Conservation (phyloP, 2,113 vertebrate genomes). For the Nannobrachium achirus region DNA sequence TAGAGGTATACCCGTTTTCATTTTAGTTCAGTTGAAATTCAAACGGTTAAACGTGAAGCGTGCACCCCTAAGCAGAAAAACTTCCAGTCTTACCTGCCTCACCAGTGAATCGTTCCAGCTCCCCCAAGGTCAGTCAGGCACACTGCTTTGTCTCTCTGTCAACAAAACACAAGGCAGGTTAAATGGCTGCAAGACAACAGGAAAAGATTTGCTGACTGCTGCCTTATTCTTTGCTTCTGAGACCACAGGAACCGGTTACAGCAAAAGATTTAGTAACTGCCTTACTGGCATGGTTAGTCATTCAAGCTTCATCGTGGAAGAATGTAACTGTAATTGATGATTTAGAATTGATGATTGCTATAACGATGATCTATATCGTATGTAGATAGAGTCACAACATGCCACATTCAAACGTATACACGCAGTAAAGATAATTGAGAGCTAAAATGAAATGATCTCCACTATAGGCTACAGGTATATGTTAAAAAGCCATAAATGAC, state of each 20-base stretch:
- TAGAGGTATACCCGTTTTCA: not conserved
- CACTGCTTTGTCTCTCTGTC: conserved; percentile 56
- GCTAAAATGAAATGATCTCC: no score
- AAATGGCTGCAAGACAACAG: conserved; percentile 47
- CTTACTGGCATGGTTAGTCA: conserved; percentile 17
- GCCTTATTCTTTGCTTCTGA: conserved; percentile 37
- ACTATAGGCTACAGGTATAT: no score
- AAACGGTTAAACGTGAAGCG: conserved; percentile 12
- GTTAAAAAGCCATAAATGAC: no score
- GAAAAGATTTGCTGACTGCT: conserved; percentile 46
- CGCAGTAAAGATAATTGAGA: not conserved
- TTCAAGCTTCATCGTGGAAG: not conserved
- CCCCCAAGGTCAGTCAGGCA: conserved; percentile 50
- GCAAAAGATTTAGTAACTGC: conserved; percentile 13
- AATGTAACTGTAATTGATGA: not conserved
- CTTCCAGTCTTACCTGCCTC: conserved; percentile 51
- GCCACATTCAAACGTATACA: not conserved
- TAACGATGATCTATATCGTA: not conserved
- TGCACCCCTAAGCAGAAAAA: conserved; percentile 32
- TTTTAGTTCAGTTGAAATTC: conserved; percentile 11
- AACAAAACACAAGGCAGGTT: conserved; percentile 42
- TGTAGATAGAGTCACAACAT: not conserved
- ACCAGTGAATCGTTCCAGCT: conserved; percentile 13
- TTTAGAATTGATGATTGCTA: conserved; percentile 1
- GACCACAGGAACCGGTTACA: conserved; percentile 44